Evolutionary conservation across 1,140 invertebrate species (phyloP), one percentile per base, ranked within the genome.

Genomic region (Pararge aegeria): DNA sequence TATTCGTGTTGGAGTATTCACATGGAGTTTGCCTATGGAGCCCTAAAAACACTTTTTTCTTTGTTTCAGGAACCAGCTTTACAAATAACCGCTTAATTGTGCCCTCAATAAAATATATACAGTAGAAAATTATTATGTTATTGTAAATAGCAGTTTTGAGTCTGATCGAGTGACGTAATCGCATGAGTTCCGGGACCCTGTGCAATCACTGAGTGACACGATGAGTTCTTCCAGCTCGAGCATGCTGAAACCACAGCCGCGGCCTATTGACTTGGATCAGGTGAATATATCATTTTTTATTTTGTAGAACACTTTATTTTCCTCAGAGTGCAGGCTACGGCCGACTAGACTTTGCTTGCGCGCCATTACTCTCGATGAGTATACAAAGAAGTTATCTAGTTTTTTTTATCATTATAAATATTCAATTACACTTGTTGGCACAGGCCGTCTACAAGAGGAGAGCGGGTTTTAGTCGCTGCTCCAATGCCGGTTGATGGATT

Each of bases 261-360:
- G 95, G 75, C 95, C 95, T 70, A 96, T 96, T 59, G 96, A 97
- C 81, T 90, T 98, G 57, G 96, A 98, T 91, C 95, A 97, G 90
- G 89, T 90, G 61, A 82, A 61, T 52, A 59, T 65, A 50, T 58
- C 59, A 30, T 56, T 42, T 44, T 24, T 44, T 48, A 10, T 30
- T n/a, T 15, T 37, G n/a, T n/a, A n/a, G n/a, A n/a, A n/a, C n/a
- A n/a, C n/a, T n/a, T n/a, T n/a, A n/a, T n/a, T n/a, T n/a, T n/a
- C n/a, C n/a, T n/a, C n/a, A n/a, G n/a, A n/a, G n/a, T n/a, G n/a
- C n/a, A n/a, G n/a, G n/a, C n/a, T n/a, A n/a, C n/a, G n/a, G n/a
- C n/a, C n/a, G n/a, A n/a, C n/a, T n/a, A n/a, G n/a, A n/a, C n/a
- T n/a, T n/a, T n/a, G n/a, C n/a, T n/a, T n/a, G n/a, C n/a, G n/a